phyloP scores from a whole-genome alignment of 2,113 vertebrate genomes.

The Platycercus adscitus region DNA sequence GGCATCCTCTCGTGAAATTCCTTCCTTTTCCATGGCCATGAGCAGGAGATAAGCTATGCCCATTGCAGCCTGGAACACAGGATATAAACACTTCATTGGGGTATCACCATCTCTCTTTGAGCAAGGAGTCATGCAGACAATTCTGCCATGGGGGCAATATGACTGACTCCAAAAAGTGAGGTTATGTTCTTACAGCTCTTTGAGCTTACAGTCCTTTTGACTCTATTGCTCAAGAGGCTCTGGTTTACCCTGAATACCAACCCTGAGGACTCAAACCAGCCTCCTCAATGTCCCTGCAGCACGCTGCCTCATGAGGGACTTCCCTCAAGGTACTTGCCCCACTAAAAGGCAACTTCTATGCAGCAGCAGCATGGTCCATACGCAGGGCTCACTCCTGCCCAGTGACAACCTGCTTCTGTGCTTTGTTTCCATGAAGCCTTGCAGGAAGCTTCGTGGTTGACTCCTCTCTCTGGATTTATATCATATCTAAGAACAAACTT shows the following conservation, averaged over 20 bases:
- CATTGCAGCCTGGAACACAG: constrained; percentile 85
- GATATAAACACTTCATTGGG: background rate
- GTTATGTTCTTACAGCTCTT: background rate
- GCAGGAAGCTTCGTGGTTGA: background rate
- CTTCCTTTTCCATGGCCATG: constrained; percentile 95
- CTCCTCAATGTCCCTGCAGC: background rate
- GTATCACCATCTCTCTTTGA: background rate
- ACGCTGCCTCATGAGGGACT: background rate
- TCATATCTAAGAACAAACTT: background rate
- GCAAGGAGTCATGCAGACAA: background rate
- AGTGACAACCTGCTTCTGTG: background rate
- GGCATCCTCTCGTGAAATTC: constrained; percentile 82
- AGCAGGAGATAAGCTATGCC: constrained; percentile 92
- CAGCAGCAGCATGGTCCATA: background rate
- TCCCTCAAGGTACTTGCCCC: background rate
- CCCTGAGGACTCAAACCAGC: background rate
- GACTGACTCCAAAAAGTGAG: background rate
- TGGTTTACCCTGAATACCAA: background rate
- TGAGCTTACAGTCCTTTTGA: background rate
- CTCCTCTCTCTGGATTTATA: background rate
- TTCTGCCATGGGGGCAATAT: background rate
- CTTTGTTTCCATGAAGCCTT: background rate
- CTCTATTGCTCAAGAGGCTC: background rate
- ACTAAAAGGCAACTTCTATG: background rate
- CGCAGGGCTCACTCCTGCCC: background rate